Base-by-base conservation (phyloP, 1,140 invertebrate species). In the Maniola jurtina region DNA sequence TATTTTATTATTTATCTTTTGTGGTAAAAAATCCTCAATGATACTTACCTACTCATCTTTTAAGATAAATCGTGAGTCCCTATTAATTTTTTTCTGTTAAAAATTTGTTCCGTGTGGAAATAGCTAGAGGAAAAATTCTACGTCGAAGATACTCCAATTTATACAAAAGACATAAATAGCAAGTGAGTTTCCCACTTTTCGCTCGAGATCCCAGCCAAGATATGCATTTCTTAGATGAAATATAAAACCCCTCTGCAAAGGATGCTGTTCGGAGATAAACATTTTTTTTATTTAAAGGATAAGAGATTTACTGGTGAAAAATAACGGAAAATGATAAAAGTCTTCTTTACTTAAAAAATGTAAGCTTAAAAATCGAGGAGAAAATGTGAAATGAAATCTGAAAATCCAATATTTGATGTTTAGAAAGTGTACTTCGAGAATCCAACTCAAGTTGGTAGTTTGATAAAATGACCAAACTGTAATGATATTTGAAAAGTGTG, bases 161-260 rank as follows among this genome's bases (percentile, higher is more conserved):
- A 5, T 13, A 34, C 52, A 55, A 55, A 55, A 40, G 35, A 61
- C 48, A 34, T 61, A 52, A 63, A 63, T 55, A 36, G 48, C 47
- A 62, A 38, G 50, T 63, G 50, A 54, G 50, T 56, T 55, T 63
- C 55, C 50, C 61, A 63, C 50, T 63, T 55, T 45, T 35, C 61
- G 61, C 61, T 63, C 52, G 34, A 54, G 38, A 63, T 55, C 50
- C 36, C 36, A 63, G 50, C 61, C 38, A 63, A 63, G 61, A 55
- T 63, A 55, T 63, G 48, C 50, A 42, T 62, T 62, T 63, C 16
- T 52, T 42, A 13, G 61, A 40, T 57, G 55, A 57, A 57, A 57
- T 40, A 40, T 57, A 56, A 56, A 56, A 36, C 13, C 11, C 35
- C 35, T 36, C 14, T 38, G 35, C 55, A 57, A 57, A 57, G 35